Evolutionary conservation across 2,888 invertebrate species (phyloP).

Genomic region (Thelaira solivaga): DNA sequence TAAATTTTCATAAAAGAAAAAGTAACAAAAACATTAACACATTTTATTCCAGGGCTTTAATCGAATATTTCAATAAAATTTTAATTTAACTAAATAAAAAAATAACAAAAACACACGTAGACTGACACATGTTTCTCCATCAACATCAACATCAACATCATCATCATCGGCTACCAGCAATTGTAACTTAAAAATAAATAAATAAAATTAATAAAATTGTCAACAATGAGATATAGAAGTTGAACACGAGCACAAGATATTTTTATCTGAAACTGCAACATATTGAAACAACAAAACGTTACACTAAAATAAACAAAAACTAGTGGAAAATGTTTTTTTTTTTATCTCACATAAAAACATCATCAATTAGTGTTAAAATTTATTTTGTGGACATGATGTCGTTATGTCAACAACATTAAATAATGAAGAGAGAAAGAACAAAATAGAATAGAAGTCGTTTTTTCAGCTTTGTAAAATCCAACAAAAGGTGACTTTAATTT

Average conservation of each 20-base stretch:
- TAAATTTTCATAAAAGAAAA: too few species aligned
- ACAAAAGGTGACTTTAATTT: too few species aligned
- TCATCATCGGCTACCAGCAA: neutral
- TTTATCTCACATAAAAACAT: conserved; percentile 18
- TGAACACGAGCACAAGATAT: neutral
- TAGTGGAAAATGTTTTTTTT: conserved; percentile 8
- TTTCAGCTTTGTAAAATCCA: too few species aligned
- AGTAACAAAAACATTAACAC: neutral
- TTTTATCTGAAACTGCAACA: neutral
- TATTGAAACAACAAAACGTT: conserved; percentile 2
- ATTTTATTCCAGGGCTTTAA: neutral
- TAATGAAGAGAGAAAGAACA: conserved; percentile 2
- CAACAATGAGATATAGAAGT: neutral
- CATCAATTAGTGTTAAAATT: conserved; percentile 47
- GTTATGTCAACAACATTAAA: conserved; percentile 30
- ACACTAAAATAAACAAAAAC: neutral
- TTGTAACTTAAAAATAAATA: too few species aligned
- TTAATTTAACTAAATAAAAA: neutral
- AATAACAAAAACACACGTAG: neutral
- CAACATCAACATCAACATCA: neutral
- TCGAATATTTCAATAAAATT: neutral
- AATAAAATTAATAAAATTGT: conserved; percentile 23
- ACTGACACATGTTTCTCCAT: neutral
- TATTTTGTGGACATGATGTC: conserved; percentile 26
- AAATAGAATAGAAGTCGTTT: neutral